Evolutionary conservation across 2,797 vertebrate species (phyloP).

Genomic region (Glyptemys insculpta): DNA sequence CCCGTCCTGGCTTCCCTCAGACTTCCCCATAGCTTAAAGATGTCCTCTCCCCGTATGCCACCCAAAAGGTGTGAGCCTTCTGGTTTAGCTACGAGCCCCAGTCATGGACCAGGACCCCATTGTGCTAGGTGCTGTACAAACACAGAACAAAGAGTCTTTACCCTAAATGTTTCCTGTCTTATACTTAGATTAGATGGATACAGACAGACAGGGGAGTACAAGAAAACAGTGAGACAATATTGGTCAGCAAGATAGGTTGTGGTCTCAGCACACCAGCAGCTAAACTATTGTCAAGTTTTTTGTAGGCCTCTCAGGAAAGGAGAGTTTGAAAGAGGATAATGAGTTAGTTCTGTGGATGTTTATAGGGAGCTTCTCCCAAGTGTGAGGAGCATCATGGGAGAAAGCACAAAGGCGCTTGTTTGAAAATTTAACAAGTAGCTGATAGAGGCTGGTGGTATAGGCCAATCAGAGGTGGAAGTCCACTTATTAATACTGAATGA

Average conservation of each 20-base stretch:
- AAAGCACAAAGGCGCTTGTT: neutral
- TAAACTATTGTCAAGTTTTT: neutral
- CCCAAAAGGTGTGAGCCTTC: neutral
- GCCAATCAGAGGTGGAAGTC: neutral
- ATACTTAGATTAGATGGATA: neutral
- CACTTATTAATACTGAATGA: neutral
- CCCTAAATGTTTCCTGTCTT: neutral
- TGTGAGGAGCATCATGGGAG: neutral
- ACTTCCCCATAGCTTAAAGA: neutral
- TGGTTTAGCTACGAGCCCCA: neutral
- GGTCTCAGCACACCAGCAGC: neutral
- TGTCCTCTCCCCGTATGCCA: neutral
- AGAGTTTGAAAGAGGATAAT: neutral
- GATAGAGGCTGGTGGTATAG: neutral
- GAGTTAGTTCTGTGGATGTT: neutral
- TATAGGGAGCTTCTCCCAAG: neutral
- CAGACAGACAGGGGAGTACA: neutral
- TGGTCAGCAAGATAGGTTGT: neutral
- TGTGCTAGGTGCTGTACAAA: too few species aligned
- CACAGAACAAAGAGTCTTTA: neutral
- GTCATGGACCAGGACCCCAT: neutral
- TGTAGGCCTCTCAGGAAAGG: neutral
- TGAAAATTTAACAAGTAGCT: neutral
- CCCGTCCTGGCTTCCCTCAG: neutral
- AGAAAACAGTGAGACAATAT: neutral